A percentile compares a stretch with the other conserved stretches of the same genome.
Evolutionary conservation across 2,888 invertebrate species (phyloP).

Genomic region (Cataglyphis livida): DNA sequence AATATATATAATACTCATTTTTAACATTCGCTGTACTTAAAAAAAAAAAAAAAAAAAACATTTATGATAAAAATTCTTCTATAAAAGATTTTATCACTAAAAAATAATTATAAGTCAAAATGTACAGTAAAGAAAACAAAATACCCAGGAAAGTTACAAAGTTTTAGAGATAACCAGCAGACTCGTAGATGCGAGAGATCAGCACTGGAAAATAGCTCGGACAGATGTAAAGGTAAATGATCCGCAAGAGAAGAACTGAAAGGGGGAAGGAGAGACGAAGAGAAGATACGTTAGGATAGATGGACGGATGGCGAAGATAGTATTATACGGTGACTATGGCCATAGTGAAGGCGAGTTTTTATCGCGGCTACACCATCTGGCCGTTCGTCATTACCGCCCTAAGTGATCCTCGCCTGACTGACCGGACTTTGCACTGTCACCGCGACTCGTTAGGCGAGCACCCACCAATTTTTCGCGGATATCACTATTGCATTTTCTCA

Average conservation of each 20-base stretch:
- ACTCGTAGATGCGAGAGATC: conserved; percentile 34
- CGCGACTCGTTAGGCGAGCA: conserved; percentile 68
- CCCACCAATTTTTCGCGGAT: conserved; percentile 60
- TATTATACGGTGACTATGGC: conserved; percentile 80
- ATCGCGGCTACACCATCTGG: conserved; percentile 84
- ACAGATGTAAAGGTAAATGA: conserved; percentile 41
- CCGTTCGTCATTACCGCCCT: conserved; percentile 84
- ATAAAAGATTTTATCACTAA: not conserved
- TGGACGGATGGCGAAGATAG: conserved; percentile 76
- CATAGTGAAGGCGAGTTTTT: conserved; percentile 82
- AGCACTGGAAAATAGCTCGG: conserved; percentile 29
- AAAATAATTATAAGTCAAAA: not conserved
- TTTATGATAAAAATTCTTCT: not conserved
- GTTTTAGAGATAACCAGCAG: not conserved
- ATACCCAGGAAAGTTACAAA: not conserved
- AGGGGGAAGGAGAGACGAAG: not conserved
- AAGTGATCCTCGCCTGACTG: conserved; percentile 79
- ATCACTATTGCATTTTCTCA: conserved; percentile 21
- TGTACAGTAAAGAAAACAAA: not conserved
- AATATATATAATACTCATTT: not conserved
- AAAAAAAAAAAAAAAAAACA: no score
- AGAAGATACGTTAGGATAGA: conserved; percentile 68
- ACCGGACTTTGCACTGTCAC: conserved; percentile 55
- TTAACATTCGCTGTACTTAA: not conserved
- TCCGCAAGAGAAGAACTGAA: conserved; percentile 3